phyloP scores from a whole-genome alignment of 2,797 vertebrate genomes.

The Heteromormyrus szaboi region DNA sequence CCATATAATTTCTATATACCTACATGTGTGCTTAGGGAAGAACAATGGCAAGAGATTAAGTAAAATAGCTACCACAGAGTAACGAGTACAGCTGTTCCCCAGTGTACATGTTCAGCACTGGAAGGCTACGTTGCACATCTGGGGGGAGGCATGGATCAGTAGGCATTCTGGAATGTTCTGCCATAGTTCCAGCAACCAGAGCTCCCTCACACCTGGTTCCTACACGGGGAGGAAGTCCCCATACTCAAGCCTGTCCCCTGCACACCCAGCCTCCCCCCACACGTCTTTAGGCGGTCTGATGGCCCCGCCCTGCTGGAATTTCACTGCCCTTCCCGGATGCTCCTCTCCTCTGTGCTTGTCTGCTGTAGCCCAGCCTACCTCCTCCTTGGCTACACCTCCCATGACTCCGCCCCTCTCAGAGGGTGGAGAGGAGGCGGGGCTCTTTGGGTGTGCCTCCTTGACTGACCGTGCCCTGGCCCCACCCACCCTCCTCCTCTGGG shows the following conservation, averaged over 20 bases:
- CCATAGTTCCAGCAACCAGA: background rate
- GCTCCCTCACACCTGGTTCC: background rate
- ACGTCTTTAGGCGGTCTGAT: background rate
- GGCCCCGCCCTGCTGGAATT: background rate
- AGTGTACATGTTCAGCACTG: background rate
- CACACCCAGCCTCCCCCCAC: conserved; percentile 12
- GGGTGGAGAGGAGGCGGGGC: conserved; percentile 29
- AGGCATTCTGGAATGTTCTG: conserved; percentile 44
- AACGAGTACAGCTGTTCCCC: conserved; percentile 8
- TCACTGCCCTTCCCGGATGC: conserved; percentile 26
- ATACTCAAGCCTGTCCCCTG: conserved; percentile 44
- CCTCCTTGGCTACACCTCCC: conserved; percentile 27
- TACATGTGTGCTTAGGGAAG: conserved; percentile 26
- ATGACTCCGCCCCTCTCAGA: conserved; percentile 42
- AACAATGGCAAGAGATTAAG: conserved; percentile 18
- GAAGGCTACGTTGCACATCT: background rate
- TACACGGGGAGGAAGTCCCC: conserved; percentile 47
- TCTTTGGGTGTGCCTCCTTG: conserved; percentile 41
- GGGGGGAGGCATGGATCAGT: conserved; percentile 36
- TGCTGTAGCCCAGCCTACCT: conserved; percentile 30
- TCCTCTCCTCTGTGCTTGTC: conserved; percentile 28
- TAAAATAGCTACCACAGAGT: conserved; percentile 27
- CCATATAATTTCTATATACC: conserved; percentile 16
- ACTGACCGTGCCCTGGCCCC: conserved; percentile 25
- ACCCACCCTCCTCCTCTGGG: conserved; percentile 53